These are phyloP conservation scores for Mesitornis unicolor DNA, from an alignment of 2,113 vertebrate species.

Conservation along the genomic window DNA sequence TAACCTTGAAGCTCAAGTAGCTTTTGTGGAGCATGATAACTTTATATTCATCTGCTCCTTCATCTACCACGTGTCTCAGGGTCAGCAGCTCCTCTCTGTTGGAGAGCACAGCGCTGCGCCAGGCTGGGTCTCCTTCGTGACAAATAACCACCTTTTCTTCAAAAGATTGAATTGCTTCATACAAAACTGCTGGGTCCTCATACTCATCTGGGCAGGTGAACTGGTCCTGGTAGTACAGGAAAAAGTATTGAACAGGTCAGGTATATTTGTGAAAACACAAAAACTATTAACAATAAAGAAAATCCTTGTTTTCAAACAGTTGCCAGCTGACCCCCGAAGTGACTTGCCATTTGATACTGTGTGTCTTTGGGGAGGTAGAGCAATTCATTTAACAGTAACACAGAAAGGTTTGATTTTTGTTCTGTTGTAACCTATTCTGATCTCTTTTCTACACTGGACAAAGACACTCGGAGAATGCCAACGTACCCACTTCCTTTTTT, in stretches of 20 bases:
- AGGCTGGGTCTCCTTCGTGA: constrained; percentile 93
- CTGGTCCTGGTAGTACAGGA: constrained; percentile 82
- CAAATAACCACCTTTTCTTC: constrained; percentile 92
- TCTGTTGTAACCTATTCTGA: neutral
- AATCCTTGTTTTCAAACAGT: neutral
- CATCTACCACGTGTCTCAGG: constrained; percentile 92
- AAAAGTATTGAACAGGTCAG: neutral
- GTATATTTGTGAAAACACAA: neutral
- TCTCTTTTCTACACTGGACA: neutral
- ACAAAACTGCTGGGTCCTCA: constrained; percentile 87
- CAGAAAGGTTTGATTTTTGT: neutral
- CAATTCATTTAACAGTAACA: neutral
- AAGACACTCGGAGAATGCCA: neutral
- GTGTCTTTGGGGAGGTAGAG: neutral
- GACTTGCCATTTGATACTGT: neutral
- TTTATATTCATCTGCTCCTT: constrained; percentile 94
- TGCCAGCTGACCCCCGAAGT: neutral
- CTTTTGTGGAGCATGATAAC: constrained; percentile 97
- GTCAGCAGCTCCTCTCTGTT: constrained; percentile 93
- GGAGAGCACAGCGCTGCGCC: constrained; percentile 90
- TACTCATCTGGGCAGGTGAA: constrained; percentile 98
- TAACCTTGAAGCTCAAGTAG: constrained; percentile 96
- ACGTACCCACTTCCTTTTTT: neutral
- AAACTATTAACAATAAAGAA: neutral
- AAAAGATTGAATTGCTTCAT: constrained; percentile 90